Conservation (phyloP, 2,113 vertebrate genomes). For the Lampris megalopsis region DNA sequence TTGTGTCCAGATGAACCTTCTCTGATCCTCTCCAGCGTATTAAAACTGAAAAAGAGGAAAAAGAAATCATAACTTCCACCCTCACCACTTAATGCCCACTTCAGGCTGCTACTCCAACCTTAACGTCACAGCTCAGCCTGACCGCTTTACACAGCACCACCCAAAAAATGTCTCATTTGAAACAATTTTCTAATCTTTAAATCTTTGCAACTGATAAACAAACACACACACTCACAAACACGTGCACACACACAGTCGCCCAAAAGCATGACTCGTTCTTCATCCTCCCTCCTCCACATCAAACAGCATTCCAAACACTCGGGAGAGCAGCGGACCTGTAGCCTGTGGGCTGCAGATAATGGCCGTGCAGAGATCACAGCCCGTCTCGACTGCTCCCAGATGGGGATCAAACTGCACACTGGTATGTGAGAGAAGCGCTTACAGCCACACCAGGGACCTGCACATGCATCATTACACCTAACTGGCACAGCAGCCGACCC, state of each 20-base stretch:
- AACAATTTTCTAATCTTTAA: too few relatives aligned
- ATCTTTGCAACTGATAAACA: not conserved
- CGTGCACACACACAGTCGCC: not conserved
- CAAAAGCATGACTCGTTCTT: not conserved
- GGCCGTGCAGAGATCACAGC: slow-evolving; percentile 45
- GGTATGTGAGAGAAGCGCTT: slow-evolving; percentile 6
- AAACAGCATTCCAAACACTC: slow-evolving; percentile 4
- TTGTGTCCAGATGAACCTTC: too few relatives aligned
- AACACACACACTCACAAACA: not conserved
- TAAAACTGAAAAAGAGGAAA: too few relatives aligned
- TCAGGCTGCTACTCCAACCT: too few relatives aligned
- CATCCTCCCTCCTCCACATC: slow-evolving; percentile 58
- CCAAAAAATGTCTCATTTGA: too few relatives aligned
- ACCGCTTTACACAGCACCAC: too few relatives aligned
- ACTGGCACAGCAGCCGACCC: too few relatives aligned
- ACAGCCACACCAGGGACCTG: not conserved
- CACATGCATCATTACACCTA: slow-evolving; percentile 37
- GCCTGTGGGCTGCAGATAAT: slow-evolving; percentile 60
- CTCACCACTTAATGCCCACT: too few relatives aligned
- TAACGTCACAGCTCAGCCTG: too few relatives aligned
- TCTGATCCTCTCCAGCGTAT: too few relatives aligned
- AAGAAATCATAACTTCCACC: too few relatives aligned
- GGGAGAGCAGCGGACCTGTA: not conserved
- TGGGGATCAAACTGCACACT: slow-evolving; percentile 23
- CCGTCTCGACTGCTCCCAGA: slow-evolving; percentile 65